Evolutionary conservation across 2,113 vertebrate species (phyloP).

Genomic region (Bettongia penicillata): DNA sequence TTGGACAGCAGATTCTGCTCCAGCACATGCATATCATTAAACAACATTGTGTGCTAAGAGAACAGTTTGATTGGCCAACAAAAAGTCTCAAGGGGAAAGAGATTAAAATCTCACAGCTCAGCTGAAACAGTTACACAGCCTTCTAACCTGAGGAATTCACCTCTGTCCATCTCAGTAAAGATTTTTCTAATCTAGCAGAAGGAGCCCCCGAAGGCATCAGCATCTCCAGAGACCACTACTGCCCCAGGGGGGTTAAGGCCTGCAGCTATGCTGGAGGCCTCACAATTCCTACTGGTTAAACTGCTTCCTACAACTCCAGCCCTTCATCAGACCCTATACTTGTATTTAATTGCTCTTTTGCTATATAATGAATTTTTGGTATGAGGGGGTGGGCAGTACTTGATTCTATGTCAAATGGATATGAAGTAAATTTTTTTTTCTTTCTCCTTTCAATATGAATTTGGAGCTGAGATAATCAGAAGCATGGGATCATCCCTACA

Average conservation of each 20-base stretch:
- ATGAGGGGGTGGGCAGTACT: background rate
- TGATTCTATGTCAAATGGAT: conserved; percentile 11
- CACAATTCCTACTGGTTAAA: conserved; percentile 15
- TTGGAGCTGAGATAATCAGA: conserved; percentile 23
- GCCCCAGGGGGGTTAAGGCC: background rate
- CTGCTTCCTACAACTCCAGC: background rate
- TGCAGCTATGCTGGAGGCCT: background rate
- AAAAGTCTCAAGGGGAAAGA: conserved; percentile 49
- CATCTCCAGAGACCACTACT: background rate
- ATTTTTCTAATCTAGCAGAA: conserved; percentile 13
- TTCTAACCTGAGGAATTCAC: conserved; percentile 55
- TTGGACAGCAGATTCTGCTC: conserved; percentile 50
- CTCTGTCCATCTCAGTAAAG: conserved; percentile 36
- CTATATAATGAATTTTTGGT: background rate
- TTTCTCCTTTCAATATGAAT: conserved; percentile 37
- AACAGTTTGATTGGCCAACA: conserved; percentile 62
- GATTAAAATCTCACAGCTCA: conserved; percentile 70
- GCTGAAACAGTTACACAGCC: conserved; percentile 56
- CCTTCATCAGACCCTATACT: background rate
- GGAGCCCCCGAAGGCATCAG: background rate
- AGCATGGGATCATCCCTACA: background rate
- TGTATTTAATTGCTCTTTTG: conserved; percentile 17
- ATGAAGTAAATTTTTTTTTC: background rate
- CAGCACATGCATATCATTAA: conserved; percentile 44
- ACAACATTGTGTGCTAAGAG: conserved; percentile 44